Base-by-base conservation (phyloP, 2,113 vertebrate species). In the Gnathochromis pfefferi region DNA sequence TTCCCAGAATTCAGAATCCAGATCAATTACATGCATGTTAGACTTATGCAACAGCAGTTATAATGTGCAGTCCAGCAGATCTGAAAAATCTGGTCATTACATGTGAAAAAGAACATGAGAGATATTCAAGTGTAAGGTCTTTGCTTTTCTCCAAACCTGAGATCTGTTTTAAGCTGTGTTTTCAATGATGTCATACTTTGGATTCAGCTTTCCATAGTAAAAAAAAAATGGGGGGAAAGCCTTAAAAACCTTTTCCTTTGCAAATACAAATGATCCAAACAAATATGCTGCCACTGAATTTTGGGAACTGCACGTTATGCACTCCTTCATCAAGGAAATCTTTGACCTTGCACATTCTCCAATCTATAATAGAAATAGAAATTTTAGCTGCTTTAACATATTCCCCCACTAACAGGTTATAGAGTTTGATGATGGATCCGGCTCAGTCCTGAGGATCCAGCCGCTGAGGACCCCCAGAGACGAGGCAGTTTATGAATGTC, bases 341-440 rank as follows among this genome's bases (percentile, higher is more conserved):
- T 75, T 75, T 75, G 9, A 11, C 9, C 42, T 19, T 47, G 33
- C 19, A 1, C 9, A 17, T 87, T 45, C 58, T 68, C 49, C 49
- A 28, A 42, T 23, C 21, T 13, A 31, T 23, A 33, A 42, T 40
- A 26, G 17, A 57, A 28, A 65, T 21, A 47, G 17, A n/a, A 4
- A 26, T 35, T 80, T 4, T 51, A 79, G 5, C 35, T 9, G 1
- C 7, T 68, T 81, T 10, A 47, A 81, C 14, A 2, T 81, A 2
- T 55, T 70, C 21, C 85, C 28, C 14, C 13, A 17, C 5, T 4
- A 23, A 65, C 96, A 99, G 99, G 98, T 99, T 90, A 99, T 99
- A 96, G 98, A 99, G 82, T 99, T 99, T 97, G 99, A 99, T 58
- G 99, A 99, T 92, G 98, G 98, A 91, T 99, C 99, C 84, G 98